phyloP scores from a whole-genome alignment of 2,888 invertebrate genomes.

The Rhabditoides inermis region DNA sequence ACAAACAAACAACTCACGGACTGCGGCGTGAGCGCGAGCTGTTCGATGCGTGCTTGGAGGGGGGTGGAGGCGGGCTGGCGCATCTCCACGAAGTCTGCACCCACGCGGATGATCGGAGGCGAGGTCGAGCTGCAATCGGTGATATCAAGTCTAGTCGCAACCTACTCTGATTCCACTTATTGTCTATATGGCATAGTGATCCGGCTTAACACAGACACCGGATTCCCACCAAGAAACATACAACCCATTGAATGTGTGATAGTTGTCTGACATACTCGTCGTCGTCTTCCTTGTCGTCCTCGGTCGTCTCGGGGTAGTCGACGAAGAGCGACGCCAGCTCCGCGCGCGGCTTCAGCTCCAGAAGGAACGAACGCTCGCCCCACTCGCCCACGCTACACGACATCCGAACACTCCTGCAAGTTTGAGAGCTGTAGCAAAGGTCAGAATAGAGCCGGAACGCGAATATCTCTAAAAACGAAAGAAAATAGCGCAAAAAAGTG shows the following conservation, averaged over 20 bases:
- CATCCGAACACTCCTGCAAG: no score
- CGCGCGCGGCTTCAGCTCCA: conserved; percentile 30
- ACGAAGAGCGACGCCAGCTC: conserved; percentile 36
- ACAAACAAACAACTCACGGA: no score
- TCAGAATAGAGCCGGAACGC: no score
- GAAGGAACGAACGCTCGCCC: conserved; percentile 16
- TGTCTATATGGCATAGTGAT: no score
- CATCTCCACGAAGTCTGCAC: conserved; percentile 1
- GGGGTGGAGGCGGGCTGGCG: conserved; percentile 1
- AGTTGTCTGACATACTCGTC: background rate
- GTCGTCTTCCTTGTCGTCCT: conserved; percentile 5
- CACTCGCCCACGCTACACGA: no score
- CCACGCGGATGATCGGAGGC: background rate
- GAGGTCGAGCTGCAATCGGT: background rate
- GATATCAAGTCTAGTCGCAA: background rate
- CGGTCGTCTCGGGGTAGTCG: conserved; percentile 27
- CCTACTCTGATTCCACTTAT: conserved; percentile 2
- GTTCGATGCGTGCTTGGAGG: conserved; percentile 20
- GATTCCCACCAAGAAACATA: no score
- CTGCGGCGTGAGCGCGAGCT: conserved; percentile 43
- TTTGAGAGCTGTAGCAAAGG: no score
- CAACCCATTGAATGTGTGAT: no score
- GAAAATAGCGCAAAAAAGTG: no score
- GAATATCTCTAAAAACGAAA: no score
- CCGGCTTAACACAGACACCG: no score